Evolutionary conservation across 1,140 invertebrate genomes (phyloP).

Genomic region (Alviniconcha marisindica): DNA sequence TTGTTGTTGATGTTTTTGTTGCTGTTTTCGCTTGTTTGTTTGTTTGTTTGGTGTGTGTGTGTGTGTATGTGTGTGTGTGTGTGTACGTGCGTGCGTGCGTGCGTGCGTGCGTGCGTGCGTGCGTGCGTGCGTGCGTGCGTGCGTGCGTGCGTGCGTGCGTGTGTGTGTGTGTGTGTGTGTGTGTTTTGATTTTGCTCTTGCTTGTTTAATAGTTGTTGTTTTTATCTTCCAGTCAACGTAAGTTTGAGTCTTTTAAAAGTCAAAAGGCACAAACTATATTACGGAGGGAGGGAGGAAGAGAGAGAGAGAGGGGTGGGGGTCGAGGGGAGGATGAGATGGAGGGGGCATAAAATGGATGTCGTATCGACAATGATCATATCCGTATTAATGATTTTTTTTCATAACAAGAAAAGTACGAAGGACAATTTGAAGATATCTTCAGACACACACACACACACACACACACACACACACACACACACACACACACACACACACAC

Average conservation of each 20-base stretch:
- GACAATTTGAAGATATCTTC: too few species aligned
- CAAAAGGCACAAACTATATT: too few species aligned
- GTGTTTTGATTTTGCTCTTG: background rate
- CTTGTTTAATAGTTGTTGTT: background rate
- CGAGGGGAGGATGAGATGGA: background rate
- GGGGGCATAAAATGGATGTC: too few species aligned
- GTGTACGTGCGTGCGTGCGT: background rate
- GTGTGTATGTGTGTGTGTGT: slow-evolving; percentile 22
- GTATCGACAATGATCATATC: too few species aligned
- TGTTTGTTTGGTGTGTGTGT: background rate
- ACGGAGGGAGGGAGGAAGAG: too few species aligned
- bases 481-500: too few species aligned
- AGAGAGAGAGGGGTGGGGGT: too few species aligned
- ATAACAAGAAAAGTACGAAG: too few species aligned
- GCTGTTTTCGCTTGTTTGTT: background rate
- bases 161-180: slow-evolving; percentile 12
- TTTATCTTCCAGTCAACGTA: background rate
- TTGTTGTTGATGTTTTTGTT: background rate
- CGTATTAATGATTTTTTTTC: too few species aligned
- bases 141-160: background rate
- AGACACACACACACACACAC: too few species aligned
- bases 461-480: too few species aligned
- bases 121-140: slow-evolving; percentile 9
- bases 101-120: background rate
- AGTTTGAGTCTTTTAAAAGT: too few species aligned